Evolutionary conservation across 1,140 invertebrate species (phyloP).

Genomic region (Cydia splendana): DNA sequence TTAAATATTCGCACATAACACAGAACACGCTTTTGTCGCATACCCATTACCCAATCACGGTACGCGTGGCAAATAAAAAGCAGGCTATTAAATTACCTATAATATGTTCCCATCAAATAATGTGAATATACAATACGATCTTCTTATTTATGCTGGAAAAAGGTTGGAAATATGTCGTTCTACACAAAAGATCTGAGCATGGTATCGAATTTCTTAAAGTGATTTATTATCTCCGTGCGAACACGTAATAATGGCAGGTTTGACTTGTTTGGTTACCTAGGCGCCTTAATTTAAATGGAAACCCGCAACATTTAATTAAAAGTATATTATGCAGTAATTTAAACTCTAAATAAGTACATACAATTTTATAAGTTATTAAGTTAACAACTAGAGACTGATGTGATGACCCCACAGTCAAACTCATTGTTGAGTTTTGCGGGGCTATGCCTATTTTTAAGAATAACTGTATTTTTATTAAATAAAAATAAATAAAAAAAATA

Average conservation of each 20-base stretch:
- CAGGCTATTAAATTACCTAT: background rate
- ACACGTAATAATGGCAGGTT: constrained; percentile 18
- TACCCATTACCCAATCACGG: background rate
- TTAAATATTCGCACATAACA: too few species aligned
- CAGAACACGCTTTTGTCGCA: background rate
- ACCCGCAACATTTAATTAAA: background rate
- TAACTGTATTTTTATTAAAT: too few species aligned
- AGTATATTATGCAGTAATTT: too few species aligned
- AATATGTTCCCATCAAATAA: constrained; percentile 10
- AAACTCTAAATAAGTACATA: too few species aligned
- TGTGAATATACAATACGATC: constrained; percentile 2
- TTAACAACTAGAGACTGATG: too few species aligned
- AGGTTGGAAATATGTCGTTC: constrained; percentile 14
- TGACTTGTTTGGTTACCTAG: constrained; percentile 6
- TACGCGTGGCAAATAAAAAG: background rate
- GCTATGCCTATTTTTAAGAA: too few species aligned
- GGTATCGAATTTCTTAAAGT: constrained; percentile 26
- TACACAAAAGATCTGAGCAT: constrained; percentile 22
- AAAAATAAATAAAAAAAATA: too few species aligned
- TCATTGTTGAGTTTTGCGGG: too few species aligned
- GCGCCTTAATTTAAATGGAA: background rate
- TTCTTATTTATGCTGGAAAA: constrained; percentile 30
- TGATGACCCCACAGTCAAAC: too few species aligned
- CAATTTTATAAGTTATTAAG: too few species aligned
- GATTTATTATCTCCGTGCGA: constrained; percentile 23